Conservation (phyloP, 2,797 vertebrate species). For the Paratrypauchen microcephalus region DNA sequence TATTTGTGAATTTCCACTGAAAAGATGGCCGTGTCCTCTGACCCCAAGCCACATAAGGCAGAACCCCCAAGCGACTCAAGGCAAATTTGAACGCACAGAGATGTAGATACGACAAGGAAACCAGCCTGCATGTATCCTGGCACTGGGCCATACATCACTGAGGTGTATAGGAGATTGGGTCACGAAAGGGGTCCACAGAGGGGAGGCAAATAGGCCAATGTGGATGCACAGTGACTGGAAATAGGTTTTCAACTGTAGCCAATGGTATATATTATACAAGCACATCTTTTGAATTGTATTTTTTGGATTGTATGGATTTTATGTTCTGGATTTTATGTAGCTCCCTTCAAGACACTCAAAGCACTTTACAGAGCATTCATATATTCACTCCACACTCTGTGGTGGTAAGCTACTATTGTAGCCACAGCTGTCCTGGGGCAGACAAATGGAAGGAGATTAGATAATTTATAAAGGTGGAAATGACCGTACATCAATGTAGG, state of each 20-base stretch:
- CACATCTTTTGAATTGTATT: not conserved
- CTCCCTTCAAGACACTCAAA: no score
- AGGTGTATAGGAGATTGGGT: conserved; percentile 44
- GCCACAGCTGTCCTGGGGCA: no score
- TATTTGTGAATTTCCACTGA: conserved; percentile 62
- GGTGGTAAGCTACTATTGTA: no score
- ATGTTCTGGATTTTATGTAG: no score
- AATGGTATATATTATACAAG: conserved; percentile 7
- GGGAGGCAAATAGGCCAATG: conserved; percentile 42
- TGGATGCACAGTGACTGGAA: conserved; percentile 25
- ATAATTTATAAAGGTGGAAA: no score
- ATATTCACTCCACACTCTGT: no score
- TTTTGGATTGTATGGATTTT: not conserved
- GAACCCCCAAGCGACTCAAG: conserved; percentile 46
- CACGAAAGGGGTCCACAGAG: conserved; percentile 30
- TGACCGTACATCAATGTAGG: no score
- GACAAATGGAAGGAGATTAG: no score
- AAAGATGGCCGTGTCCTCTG: conserved; percentile 68
- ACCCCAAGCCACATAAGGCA: conserved; percentile 39
- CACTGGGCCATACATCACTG: conserved; percentile 38
- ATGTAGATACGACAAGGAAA: conserved; percentile 31
- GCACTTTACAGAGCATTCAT: no score
- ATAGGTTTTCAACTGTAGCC: conserved; percentile 12
- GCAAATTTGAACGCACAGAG: conserved; percentile 34
- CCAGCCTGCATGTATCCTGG: conserved; percentile 49